phyloP scores from a whole-genome alignment of 2,113 vertebrate species.

The Myxocyprinus asiaticus region DNA sequence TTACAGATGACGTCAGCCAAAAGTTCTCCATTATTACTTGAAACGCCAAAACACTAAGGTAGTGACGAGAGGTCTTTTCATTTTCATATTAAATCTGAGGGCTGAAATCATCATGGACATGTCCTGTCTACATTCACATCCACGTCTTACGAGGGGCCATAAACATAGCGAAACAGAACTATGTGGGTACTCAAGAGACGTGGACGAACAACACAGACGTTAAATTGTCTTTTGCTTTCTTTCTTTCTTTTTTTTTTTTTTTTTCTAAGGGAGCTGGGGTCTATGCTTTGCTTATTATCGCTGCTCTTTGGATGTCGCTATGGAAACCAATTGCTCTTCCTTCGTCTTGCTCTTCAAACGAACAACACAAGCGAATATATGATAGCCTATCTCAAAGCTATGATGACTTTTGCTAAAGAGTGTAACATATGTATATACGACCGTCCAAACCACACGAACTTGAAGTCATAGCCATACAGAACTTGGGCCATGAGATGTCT shows the following conservation, averaged over 20 bases:
- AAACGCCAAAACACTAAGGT: not conserved
- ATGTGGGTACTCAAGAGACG: constrained; percentile 25
- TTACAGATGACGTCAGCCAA: not conserved
- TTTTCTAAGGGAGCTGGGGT: constrained; percentile 13
- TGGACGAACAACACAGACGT: constrained; percentile 24
- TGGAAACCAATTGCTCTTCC: constrained; percentile 56
- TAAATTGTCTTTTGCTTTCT: constrained; percentile 31
- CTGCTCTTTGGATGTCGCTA: constrained; percentile 53
- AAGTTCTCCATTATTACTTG: constrained; percentile 4
- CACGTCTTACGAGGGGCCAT: constrained; percentile 1
- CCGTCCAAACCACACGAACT: not conserved
- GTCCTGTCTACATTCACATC: not conserved
- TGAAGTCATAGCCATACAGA: not conserved
- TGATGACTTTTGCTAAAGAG: constrained; percentile 38
- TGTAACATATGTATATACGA: not conserved
- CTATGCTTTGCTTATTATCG: constrained; percentile 51
- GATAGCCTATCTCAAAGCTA: constrained; percentile 32
- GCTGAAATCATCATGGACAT: not conserved
- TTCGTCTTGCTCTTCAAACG: constrained; percentile 50
- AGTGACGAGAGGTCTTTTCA: not conserved
- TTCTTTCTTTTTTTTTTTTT: too few species aligned
- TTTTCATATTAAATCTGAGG: not conserved
- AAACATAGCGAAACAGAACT: constrained; percentile 32
- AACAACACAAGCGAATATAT: constrained; percentile 37
- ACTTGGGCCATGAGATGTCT: not conserved